These are phyloP conservation scores for Punctoribates punctum DNA, from an alignment of 2,888 invertebrate species.

Conservation along the genomic window DNA sequence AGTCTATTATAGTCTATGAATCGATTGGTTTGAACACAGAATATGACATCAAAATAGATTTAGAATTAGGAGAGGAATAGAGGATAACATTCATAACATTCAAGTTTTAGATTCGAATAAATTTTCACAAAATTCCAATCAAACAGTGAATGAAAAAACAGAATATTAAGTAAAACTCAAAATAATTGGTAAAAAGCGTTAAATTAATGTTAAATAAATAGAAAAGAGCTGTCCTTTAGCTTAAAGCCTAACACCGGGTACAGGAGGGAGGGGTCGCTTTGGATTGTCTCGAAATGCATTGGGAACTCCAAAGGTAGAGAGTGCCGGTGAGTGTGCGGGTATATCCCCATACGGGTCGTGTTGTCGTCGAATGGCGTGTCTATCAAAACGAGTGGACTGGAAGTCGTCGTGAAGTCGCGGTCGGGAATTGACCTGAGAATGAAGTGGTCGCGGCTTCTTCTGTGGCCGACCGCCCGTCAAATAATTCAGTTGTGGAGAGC, in stretches of 20 bases:
- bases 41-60: too few species aligned
- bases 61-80: too few species aligned
- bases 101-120: too few species aligned
- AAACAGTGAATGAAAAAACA: too few species aligned
- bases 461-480: slow-evolving; percentile 41
- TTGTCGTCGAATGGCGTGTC: slow-evolving; percentile 4
- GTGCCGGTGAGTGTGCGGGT: slow-evolving; percentile 35
- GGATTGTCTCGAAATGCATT: slow-evolving; percentile 34
- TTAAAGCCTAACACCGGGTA: slow-evolving; percentile 40
- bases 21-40: too few species aligned
- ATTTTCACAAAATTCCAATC: too few species aligned
- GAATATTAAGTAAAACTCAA: too few species aligned
- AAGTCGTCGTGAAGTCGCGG: slow-evolving; percentile 9
- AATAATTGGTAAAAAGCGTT: too few species aligned
- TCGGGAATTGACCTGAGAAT: neutral
- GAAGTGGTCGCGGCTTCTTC: slow-evolving; percentile 42
- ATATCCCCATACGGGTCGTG: slow-evolving; percentile 38
- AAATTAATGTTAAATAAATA: neutral
- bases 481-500: slow-evolving; percentile 20
- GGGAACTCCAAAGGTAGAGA: slow-evolving; percentile 28
- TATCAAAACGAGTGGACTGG: slow-evolving; percentile 15
- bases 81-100: too few species aligned
- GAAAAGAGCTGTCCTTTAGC: neutral
- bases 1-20: too few species aligned
- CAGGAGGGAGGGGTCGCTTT: slow-evolving; percentile 38